A percentile compares a stretch with the other conserved stretches of the same genome.
Evolutionary conservation across 2,888 invertebrate species (phyloP).

Genomic region (Cryptus viduatorius): DNA sequence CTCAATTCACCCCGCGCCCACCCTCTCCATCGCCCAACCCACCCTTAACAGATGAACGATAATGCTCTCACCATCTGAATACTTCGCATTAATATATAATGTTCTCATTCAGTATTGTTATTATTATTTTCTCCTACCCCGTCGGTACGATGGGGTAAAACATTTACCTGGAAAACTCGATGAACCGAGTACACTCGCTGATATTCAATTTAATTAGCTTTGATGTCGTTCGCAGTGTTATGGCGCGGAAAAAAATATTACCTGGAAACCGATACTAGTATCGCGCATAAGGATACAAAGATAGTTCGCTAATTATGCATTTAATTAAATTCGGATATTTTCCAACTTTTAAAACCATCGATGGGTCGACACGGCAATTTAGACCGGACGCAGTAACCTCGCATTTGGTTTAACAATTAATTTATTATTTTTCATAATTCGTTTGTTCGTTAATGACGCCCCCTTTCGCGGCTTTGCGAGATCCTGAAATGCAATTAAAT

Average conservation of each 20-base stretch:
- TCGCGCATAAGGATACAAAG: neutral
- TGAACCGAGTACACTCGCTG: neutral
- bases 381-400: neutral
- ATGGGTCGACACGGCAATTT: neutral
- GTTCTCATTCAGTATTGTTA: conserved; percentile 13
- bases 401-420: neutral
- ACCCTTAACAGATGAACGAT: conserved; percentile 29
- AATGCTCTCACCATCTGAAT: conserved; percentile 37
- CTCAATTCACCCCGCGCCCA: conserved; percentile 32
- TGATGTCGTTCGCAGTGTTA: neutral
- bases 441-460: neutral
- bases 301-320: neutral
- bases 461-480: neutral
- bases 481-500: too few relatives aligned
- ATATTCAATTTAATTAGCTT: conserved; percentile 4
- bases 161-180: neutral
- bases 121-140: neutral
- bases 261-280: neutral
- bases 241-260: neutral
- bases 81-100: conserved; percentile 34
- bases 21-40: neutral
- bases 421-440: neutral
- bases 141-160: neutral
- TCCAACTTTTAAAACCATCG: neutral
- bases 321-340: neutral